phyloP scores from a whole-genome alignment of 2,797 vertebrate species.

The Sus cebifrons region DNA sequence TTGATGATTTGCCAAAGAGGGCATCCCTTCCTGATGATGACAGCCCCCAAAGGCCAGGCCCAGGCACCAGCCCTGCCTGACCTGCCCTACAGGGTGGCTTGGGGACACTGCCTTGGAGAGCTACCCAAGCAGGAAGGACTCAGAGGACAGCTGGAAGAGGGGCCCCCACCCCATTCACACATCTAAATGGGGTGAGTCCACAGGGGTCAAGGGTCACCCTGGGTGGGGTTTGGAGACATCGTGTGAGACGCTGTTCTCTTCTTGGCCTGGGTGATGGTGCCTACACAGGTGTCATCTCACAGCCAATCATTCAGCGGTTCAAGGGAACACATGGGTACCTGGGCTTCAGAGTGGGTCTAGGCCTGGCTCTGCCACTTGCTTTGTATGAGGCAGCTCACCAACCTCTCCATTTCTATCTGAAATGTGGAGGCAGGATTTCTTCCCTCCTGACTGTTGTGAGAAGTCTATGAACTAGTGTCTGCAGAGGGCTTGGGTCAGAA shows the following conservation, averaged over 20 bases:
- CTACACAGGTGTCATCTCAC: rapidly evolving
- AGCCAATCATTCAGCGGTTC: too few species aligned
- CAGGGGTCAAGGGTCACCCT: neutral
- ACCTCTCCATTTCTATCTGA: neutral
- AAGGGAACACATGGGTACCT: rapidly evolving
- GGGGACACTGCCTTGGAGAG: neutral
- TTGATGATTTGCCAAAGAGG: neutral
- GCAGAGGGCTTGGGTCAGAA: rapidly evolving
- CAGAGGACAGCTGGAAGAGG: neutral
- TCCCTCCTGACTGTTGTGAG: neutral
- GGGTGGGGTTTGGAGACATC: neutral
- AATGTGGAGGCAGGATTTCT: rapidly evolving
- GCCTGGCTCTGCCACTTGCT: neutral
- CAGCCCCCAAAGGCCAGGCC: neutral
- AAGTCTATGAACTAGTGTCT: rapidly evolving
- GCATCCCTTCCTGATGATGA: neutral
- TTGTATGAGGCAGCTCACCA: rapidly evolving
- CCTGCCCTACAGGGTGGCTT: neutral
- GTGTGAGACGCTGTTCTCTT: rapidly evolving
- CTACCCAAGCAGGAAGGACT: rapidly evolving
- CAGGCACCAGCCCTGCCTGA: neutral
- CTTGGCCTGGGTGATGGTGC: neutral
- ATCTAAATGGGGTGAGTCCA: rapidly evolving
- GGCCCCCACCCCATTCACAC: neutral
- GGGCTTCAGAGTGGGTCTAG: neutral